Conservation (phyloP, 2,113 vertebrate genomes). For the human region DNA sequence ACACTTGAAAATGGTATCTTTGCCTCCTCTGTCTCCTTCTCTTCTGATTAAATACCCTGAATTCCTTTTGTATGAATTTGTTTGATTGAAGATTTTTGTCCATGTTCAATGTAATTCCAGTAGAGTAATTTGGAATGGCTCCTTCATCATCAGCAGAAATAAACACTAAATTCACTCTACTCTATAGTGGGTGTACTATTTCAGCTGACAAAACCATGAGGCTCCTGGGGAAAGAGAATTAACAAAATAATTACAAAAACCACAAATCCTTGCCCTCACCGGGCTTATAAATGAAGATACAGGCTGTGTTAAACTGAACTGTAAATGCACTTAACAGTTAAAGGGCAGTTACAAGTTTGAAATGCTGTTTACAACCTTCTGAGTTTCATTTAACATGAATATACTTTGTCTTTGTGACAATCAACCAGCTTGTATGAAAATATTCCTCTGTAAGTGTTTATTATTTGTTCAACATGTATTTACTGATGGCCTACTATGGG, state of each 20-base stretch:
- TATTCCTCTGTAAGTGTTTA: neutral
- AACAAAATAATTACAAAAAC: neutral
- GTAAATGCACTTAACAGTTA: neutral
- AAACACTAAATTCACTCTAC: neutral
- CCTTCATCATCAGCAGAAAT: neutral
- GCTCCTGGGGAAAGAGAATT: neutral
- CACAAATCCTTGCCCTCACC: neutral
- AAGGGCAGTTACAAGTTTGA: neutral
- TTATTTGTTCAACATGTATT: neutral
- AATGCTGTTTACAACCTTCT: neutral
- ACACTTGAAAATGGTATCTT: neutral
- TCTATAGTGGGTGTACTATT: neutral
- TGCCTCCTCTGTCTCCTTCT: neutral
- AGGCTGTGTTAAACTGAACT: neutral
- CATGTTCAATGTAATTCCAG: neutral
- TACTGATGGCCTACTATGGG: neutral
- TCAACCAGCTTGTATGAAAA: neutral
- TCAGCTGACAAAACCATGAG: neutral
- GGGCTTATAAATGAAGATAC: neutral
- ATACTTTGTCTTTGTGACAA: neutral
- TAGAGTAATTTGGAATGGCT: neutral
- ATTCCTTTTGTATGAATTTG: neutral
- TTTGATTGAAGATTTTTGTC: neutral
- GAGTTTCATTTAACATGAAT: neutral
- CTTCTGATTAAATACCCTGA: neutral